Evolutionary conservation across 2,797 vertebrate species (phyloP).

Genomic region (Macrochelys suwanniensis): DNA sequence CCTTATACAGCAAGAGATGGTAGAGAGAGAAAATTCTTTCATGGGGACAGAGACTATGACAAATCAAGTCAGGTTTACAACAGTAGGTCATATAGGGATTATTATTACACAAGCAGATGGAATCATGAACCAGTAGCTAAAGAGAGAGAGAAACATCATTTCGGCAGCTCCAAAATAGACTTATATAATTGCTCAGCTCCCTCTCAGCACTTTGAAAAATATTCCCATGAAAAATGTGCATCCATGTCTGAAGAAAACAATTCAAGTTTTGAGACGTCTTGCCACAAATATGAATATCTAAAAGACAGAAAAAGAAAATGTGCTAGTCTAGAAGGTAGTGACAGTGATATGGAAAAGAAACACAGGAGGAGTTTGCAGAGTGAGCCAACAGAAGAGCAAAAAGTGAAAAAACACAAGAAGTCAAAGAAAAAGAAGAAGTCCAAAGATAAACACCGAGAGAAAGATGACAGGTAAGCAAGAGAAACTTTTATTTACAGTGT

Average conservation of each 20-base stretch:
- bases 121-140: conserved; percentile 60
- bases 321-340: neutral
- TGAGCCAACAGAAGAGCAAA: conserved; percentile 73
- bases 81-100: conserved; percentile 75
- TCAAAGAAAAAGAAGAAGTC: conserved; percentile 95
- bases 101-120: conserved; percentile 73
- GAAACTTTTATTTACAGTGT: conserved; percentile 9
- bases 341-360: conserved; percentile 75
- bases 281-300: neutral
- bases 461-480: conserved; percentile 79
- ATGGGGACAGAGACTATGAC: conserved; percentile 71
- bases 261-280: conserved; percentile 12
- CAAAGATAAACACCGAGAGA: conserved; percentile 88
- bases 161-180: conserved; percentile 46
- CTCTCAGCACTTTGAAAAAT: conserved; percentile 34
- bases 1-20: conserved; percentile 76
- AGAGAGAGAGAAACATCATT: conserved; percentile 65
- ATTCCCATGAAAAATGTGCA: neutral
- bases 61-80: conserved; percentile 49
- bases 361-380: conserved; percentile 57
- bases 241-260: neutral
- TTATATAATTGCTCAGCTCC: conserved; percentile 32
- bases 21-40: conserved; percentile 76
- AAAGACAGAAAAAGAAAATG: conserved; percentile 66
- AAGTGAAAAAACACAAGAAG: conserved; percentile 90